These are phyloP conservation scores for Cylindroiulus punctatus DNA, from an alignment of 2,888 invertebrate genomes.

Conservation along the genomic window DNA sequence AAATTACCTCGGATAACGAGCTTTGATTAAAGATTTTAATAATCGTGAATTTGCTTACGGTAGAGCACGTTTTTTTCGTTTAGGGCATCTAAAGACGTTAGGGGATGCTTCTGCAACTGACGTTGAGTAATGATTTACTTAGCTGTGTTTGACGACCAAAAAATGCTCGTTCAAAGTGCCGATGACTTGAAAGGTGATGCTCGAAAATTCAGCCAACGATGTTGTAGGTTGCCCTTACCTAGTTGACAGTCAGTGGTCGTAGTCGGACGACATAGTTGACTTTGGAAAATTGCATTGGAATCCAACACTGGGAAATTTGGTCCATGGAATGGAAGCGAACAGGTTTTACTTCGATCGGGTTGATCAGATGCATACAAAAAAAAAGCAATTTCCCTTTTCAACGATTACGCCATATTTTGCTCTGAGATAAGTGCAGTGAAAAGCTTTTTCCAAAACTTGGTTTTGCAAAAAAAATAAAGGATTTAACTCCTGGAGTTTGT, in stretches of 20 bases:
- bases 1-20: background rate
- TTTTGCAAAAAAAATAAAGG: too few relatives aligned
- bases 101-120: background rate
- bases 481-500: too few relatives aligned
- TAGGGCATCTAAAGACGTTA: background rate
- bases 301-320: background rate
- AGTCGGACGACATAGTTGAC: background rate
- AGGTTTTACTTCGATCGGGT: too few relatives aligned
- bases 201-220: constrained; percentile 4
- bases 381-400: too few relatives aligned
- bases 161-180: constrained; percentile 3
- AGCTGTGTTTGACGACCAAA: background rate
- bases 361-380: too few relatives aligned
- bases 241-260: background rate
- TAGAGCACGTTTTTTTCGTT: background rate
- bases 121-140: constrained; percentile 11
- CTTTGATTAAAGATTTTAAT: constrained; percentile 3
- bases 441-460: too few relatives aligned
- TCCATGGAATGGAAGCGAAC: too few relatives aligned
- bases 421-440: too few relatives aligned
- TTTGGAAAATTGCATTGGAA: background rate
- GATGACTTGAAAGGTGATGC: constrained; percentile 14
- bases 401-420: too few relatives aligned
- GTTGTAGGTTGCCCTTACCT: background rate
- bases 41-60: background rate